Evolutionary conservation across 1,140 invertebrate species (phyloP).

Genomic region (Cepaea nemoralis): DNA sequence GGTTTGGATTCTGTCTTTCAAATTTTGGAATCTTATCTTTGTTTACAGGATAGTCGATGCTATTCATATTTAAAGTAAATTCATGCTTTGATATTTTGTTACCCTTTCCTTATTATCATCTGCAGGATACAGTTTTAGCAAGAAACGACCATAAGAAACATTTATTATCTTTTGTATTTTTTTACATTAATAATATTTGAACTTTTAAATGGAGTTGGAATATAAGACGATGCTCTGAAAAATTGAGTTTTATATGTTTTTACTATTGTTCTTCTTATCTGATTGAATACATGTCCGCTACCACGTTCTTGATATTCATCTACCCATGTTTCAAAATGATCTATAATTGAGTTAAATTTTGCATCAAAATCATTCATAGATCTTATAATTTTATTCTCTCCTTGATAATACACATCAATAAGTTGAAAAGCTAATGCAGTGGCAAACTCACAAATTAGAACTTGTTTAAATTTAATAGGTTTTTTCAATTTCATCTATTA

Average conservation of each 20-base stretch:
- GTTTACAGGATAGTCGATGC: not conserved
- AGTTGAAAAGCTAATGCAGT: not conserved
- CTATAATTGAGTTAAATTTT: not conserved
- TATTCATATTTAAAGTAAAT: not conserved
- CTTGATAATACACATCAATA: not conserved
- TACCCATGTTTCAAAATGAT: no score
- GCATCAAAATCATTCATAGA: conserved; percentile 3
- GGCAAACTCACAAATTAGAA: no score
- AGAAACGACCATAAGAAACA: not conserved
- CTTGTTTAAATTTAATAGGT: no score
- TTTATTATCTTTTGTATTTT: not conserved
- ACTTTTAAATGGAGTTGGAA: conserved; percentile 9
- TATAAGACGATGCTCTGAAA: not conserved
- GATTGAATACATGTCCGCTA: conserved; percentile 1
- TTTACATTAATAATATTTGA: not conserved
- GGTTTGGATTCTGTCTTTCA: not conserved
- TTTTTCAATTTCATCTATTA: not conserved
- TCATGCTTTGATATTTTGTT: not conserved
- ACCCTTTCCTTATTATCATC: conserved; percentile 7
- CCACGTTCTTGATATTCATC: not conserved
- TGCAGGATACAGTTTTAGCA: not conserved
- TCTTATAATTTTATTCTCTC: not conserved
- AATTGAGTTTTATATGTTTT: not conserved
- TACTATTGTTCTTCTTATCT: not conserved
- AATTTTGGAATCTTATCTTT: not conserved